Conservation (phyloP, 2,797 vertebrate species). For the Lutjanus campechanus region DNA sequence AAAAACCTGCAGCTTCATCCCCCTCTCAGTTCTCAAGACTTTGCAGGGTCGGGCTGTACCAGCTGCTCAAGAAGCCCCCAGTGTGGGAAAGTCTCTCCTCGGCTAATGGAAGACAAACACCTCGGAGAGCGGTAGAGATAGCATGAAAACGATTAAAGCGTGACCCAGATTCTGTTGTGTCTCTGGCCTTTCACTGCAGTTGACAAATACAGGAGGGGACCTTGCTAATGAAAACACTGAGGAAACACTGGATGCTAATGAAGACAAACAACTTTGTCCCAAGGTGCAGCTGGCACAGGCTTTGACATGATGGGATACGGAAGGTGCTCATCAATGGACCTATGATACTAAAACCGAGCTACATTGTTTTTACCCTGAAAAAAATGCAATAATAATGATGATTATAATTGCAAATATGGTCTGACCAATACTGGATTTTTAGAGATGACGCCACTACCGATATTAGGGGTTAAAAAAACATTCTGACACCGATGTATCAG, state of each 20-base stretch:
- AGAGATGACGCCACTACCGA: too few relatives aligned
- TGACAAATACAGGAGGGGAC: conserved; percentile 81
- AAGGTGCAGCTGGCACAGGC: conserved; percentile 74
- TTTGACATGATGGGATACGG: conserved; percentile 54
- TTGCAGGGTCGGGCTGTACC: conserved; percentile 53
- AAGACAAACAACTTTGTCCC: conserved; percentile 78
- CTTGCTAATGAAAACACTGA: conserved; percentile 77
- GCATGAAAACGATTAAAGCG: conserved; percentile 84
- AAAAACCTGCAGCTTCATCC: conserved; percentile 51
- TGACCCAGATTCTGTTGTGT: conserved; percentile 84
- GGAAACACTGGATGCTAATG: conserved; percentile 79
- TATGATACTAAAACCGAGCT: conserved; percentile 33
- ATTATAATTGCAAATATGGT: conserved; percentile 2
- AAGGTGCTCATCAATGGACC: conserved; percentile 47
- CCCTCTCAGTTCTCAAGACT: conserved; percentile 26
- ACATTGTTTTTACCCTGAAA: neutral
- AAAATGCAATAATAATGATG: neutral
- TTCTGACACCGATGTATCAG: too few relatives aligned
- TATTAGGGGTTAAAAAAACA: too few relatives aligned
- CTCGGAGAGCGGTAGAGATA: conserved; percentile 77
- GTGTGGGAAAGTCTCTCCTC: conserved; percentile 79
- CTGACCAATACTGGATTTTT: too few relatives aligned
- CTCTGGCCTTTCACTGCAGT: conserved; percentile 78
- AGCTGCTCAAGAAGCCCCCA: conserved; percentile 74
- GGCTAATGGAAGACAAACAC: conserved; percentile 80